Evolutionary conservation across 2,113 vertebrate species (phyloP), one percentile per base, ranked within the genome.

Genomic region (Conger conger): DNA sequence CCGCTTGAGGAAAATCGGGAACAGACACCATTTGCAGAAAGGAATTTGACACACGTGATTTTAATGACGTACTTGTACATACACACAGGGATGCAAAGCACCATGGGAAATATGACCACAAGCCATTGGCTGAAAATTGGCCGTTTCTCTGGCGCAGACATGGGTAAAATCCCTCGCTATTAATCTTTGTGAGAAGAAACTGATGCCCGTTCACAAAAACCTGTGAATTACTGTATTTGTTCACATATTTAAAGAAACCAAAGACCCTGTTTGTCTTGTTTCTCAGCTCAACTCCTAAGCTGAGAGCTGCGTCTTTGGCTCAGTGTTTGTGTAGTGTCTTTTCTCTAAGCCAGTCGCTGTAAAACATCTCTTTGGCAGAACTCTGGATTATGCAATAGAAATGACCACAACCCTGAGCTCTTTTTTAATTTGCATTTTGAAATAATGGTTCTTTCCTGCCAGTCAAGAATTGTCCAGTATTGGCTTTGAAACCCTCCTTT

Each of bases 1-100:
- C 9, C 15, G 45, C 45, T 8, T 1, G 45, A 50, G 7, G 45
- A 13, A 50, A 50, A 50, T 50, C 45, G 15, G 63, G 82, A 87
- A 53, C 86, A 87, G 87, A 82, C 87, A 89, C 84, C 87, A 85
- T 80, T 89, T 80, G 79, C 84, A 20, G 87, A 87, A 84, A 89
- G 89, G 89, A 87, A 89, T 89, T 87, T 86, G 81, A 86, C 79
- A 84, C 88, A 87, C 88, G 90, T 90, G 90, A 89, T 93, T 86
- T 73, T 33, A 73, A 73, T 9, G 27, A 33, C 2, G 68, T 1
- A 73, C 7, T 33, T 73, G 27, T 73, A 13, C 11, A 17, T 17
- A 0, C 13, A 33, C 11, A 23, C 57, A 63, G 57, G 57, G 57
- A 63, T 63, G 45, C 45, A 13, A 50, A 50, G 15, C 45, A 27